These are phyloP conservation scores for Noctua pronuba DNA, from an alignment of 2,888 invertebrate genomes.

Conservation along the genomic window DNA sequence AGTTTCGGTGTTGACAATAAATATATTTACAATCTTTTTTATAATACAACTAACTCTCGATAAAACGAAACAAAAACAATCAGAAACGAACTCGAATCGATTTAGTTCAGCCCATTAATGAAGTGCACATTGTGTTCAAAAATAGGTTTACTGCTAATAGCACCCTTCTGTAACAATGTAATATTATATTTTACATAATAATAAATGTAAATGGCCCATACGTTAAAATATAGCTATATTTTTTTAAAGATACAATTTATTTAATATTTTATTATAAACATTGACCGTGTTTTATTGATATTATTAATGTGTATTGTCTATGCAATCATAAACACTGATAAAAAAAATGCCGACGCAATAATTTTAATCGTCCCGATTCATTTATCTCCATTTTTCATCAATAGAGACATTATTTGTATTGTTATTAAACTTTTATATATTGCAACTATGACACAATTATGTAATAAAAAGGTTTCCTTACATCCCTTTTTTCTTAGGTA, in stretches of 20 bases:
- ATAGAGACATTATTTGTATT: conserved; percentile 7
- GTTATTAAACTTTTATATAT: background rate
- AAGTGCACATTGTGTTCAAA: conserved; percentile 58
- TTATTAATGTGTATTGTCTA: conserved; percentile 6
- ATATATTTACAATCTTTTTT: conserved; percentile 33
- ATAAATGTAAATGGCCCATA: background rate
- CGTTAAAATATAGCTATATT: background rate
- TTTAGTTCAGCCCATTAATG: conserved; percentile 57
- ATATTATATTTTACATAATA: conserved; percentile 1
- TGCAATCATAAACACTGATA: conserved; percentile 17
- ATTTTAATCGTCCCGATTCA: conserved; percentile 11
- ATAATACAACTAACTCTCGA: conserved; percentile 34
- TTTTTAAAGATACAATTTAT: background rate
- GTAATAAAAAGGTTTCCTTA: background rate
- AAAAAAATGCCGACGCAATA: conserved; percentile 52
- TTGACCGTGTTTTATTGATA: conserved; percentile 20
- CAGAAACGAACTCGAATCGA: conserved; percentile 62
- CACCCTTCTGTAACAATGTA: conserved; percentile 15
- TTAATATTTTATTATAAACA: conserved; percentile 20
- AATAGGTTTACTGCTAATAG: conserved; percentile 40
- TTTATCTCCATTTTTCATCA: conserved; percentile 35
- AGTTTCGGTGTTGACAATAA: conserved; percentile 48
- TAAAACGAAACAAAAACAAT: conserved; percentile 64
- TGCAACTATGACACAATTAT: background rate
- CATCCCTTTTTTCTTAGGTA: background rate